These are phyloP conservation scores for Poecilia latipinna DNA, from an alignment of 2,113 vertebrate species.

Conservation along the genomic window DNA sequence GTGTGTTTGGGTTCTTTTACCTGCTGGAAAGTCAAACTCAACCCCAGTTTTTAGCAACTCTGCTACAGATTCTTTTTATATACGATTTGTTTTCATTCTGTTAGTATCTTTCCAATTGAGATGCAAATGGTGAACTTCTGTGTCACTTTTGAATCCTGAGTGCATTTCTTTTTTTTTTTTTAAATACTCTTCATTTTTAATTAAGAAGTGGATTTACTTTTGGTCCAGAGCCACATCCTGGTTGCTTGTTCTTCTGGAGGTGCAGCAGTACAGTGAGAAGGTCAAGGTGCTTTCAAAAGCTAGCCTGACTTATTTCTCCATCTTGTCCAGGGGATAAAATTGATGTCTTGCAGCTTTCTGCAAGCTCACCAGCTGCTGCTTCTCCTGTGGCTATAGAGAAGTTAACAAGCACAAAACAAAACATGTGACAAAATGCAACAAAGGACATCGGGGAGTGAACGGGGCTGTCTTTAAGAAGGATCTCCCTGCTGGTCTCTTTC, in stretches of 20 bases:
- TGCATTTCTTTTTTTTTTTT: background rate
- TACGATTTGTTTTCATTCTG: background rate
- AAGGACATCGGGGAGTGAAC: conserved; percentile 66
- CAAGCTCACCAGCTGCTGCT: conserved; percentile 78
- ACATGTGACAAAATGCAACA: conserved; percentile 76
- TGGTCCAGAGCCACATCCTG: conserved; percentile 1
- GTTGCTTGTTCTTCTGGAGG: conserved; percentile 48
- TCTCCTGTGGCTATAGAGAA: conserved; percentile 73
- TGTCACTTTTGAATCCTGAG: background rate
- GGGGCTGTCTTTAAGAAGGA: conserved; percentile 73
- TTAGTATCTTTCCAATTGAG: background rate
- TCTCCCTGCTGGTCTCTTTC: conserved; percentile 62
- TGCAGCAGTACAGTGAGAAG: conserved; percentile 37
- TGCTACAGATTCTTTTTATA: background rate
- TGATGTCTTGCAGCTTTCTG: conserved; percentile 70
- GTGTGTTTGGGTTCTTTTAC: no score
- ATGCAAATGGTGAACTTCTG: background rate
- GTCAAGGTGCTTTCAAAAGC: conserved; percentile 65
- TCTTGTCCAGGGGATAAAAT: conserved; percentile 68
- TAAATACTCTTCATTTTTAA: background rate
- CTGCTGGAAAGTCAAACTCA: background rate
- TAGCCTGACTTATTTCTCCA: conserved; percentile 49
- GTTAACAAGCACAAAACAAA: conserved; percentile 83
- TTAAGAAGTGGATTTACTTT: conserved; percentile 9
- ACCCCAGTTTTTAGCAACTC: background rate